These are phyloP conservation scores for Sternotherus odoratus DNA, from an alignment of 2,797 vertebrate genomes.

Conservation along the genomic window DNA sequence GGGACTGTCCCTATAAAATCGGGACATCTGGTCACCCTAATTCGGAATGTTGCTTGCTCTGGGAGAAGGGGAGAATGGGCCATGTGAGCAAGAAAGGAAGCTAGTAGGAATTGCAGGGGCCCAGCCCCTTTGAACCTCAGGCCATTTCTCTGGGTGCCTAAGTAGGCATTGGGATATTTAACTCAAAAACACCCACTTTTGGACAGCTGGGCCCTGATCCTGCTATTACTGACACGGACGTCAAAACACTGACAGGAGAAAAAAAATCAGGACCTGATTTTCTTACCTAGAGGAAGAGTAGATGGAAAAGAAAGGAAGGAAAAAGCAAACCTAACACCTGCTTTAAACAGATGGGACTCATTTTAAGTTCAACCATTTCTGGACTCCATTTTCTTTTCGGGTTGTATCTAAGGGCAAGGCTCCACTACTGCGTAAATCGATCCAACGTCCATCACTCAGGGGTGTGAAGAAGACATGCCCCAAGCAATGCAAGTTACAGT, in stretches of 20 bases:
- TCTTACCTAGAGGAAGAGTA: background rate
- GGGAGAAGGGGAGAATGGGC: background rate
- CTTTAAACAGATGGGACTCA: background rate
- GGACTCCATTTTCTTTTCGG: background rate
- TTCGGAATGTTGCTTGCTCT: background rate
- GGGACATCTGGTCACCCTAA: too few relatives aligned
- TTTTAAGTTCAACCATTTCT: background rate
- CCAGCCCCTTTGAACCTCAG: fast-evolving
- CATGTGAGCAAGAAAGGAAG: fast-evolving
- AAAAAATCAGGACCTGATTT: fast-evolving
- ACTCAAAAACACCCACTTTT: background rate
- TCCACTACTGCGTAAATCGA: too few relatives aligned
- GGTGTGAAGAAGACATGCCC: too few relatives aligned
- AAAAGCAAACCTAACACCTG: fast-evolving
- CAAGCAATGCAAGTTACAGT: too few relatives aligned
- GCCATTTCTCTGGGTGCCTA: background rate
- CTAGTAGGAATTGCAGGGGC: fast-evolving
- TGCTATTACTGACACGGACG: background rate
- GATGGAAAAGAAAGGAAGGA: background rate
- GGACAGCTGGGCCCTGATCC: background rate
- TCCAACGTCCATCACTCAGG: too few relatives aligned
- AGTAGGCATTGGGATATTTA: background rate
- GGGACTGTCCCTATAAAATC: too few relatives aligned
- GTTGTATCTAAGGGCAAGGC: background rate
- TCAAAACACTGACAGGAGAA: background rate